Conservation (phyloP, 2,797 vertebrate genomes). For the Spinibarbus caldwelli region DNA sequence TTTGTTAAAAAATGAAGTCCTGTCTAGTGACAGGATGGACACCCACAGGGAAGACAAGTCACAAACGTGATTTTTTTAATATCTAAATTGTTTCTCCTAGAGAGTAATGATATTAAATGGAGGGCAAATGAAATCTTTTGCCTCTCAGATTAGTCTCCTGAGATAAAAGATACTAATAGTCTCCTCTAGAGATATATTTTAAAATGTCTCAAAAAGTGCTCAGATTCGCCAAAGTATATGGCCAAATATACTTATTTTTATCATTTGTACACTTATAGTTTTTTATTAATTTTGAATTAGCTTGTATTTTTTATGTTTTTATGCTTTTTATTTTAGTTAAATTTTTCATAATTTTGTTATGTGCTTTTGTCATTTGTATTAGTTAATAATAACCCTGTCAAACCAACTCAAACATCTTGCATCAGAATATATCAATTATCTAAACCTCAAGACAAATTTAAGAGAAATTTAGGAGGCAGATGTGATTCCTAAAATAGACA, state of each 20-base stretch:
- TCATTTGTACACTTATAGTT: background rate
- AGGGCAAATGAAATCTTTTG: background rate
- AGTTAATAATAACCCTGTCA: background rate
- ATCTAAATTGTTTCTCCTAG: background rate
- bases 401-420: no score
- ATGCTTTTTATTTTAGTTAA: background rate
- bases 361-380: background rate
- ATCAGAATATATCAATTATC: no score
- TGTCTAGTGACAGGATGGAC: background rate
- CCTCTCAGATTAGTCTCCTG: background rate
- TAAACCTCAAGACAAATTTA: no score
- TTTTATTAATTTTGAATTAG: background rate
- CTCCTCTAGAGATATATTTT: background rate
- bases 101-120: background rate
- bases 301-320: background rate
- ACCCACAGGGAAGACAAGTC: background rate
- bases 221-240: background rate
- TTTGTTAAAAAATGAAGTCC: background rate
- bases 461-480: no score
- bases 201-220: background rate
- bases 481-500: no score
- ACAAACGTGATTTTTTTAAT: background rate
- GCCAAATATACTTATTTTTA: background rate
- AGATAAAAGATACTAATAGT: background rate
- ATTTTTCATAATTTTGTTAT: background rate